Percentiles rank a stretch among this genome's conserved stretches.
These are phyloP conservation scores for Dromococcyx pavoninus DNA, from an alignment of 2,797 vertebrate species.

Conservation along the genomic window DNA sequence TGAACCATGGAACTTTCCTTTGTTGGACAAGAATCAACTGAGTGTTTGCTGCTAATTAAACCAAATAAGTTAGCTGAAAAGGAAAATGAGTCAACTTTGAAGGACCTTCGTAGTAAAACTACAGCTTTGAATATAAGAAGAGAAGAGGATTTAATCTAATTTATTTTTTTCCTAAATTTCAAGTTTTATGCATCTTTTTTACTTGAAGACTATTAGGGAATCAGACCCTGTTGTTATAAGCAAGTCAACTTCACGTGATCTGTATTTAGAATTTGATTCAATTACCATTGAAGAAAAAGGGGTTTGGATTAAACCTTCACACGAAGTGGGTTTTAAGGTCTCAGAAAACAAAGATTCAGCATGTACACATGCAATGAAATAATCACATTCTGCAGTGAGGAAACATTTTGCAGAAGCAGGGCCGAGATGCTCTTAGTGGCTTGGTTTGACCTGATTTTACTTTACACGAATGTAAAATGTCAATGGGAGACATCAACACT, in stretches of 20 bases:
- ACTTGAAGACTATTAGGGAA: background rate
- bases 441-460: constrained; percentile 46
- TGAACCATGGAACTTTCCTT: constrained; percentile 61
- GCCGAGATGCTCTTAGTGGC: constrained; percentile 3
- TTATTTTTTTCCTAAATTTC: background rate
- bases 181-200: background rate
- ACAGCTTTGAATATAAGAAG: background rate
- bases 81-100: constrained; percentile 9
- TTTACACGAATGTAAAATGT: background rate
- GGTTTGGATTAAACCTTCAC: background rate
- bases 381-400: constrained; percentile 33
- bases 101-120: background rate
- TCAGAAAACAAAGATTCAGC: background rate
- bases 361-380: background rate
- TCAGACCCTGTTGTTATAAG: background rate
- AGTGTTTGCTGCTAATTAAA: constrained; percentile 57
- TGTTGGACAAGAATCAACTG: constrained; percentile 30
- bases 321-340: background rate
- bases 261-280: background rate
- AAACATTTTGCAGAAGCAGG: constrained; percentile 9
- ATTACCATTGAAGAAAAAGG: background rate
- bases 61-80: constrained; percentile 11
- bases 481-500: background rate
- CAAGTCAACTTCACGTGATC: background rate
- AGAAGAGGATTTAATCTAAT: background rate